Conservation (phyloP, 2,888 invertebrate species). For the Diarsia mendica region DNA sequence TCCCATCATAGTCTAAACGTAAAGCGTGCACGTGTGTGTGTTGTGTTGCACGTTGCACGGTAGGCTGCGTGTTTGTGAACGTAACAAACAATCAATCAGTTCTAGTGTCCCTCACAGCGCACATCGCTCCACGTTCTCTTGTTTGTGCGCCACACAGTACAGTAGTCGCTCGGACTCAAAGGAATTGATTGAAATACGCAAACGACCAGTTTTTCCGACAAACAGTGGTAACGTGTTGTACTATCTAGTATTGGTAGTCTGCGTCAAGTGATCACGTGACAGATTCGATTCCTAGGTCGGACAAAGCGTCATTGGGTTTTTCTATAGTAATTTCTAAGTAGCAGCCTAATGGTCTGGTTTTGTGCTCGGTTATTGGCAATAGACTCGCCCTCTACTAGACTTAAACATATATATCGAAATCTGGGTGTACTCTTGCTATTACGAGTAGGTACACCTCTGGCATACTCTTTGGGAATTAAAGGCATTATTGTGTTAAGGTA, state of each 20-base stretch:
- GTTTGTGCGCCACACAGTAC: neutral
- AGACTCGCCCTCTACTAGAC: neutral
- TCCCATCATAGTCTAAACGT: neutral
- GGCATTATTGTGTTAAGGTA: neutral
- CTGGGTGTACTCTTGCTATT: neutral
- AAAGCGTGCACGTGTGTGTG: neutral
- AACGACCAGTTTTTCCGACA: neutral
- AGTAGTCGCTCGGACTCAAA: slow-evolving; percentile 32
- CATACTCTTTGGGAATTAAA: neutral
- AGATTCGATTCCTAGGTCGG: neutral
- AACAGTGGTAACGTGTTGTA: no score
- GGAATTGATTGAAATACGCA: slow-evolving; percentile 27
- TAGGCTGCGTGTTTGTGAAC: neutral
- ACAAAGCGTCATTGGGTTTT: neutral
- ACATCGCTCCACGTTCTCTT: neutral
- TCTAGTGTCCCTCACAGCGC: neutral
- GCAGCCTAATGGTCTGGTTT: neutral
- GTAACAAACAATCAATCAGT: slow-evolving; percentile 42
- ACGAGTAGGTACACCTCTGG: no score
- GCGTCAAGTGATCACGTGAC: no score
- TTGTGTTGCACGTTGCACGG: slow-evolving; percentile 7
- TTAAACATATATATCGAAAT: neutral
- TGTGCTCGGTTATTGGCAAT: neutral
- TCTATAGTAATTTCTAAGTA: neutral
- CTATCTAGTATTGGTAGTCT: neutral